Evolutionary conservation across 2,888 invertebrate species (phyloP).

Genomic region (Pediacus dermestoides): DNA sequence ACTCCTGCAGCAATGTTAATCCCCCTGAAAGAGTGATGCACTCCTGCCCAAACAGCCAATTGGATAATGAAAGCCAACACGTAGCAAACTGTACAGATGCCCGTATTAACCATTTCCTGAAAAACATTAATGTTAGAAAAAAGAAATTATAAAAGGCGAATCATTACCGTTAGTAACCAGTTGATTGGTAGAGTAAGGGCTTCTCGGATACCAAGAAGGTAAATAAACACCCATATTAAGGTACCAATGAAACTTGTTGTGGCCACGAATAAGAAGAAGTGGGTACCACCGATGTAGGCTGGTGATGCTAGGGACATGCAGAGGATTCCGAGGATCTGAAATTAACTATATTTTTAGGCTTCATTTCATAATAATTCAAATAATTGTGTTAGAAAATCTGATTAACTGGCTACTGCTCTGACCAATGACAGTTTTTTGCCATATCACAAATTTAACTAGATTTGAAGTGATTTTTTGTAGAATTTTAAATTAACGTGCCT

Average conservation of each 20-base stretch:
- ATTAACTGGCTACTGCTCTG: too few species aligned
- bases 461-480: too few species aligned
- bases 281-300: constrained; percentile 58
- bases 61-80: constrained; percentile 78
- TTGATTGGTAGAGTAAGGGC: constrained; percentile 75
- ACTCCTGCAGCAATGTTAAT: constrained; percentile 76
- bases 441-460: too few species aligned
- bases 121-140: constrained; percentile 36
- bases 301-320: constrained; percentile 82
- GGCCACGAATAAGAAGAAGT: constrained; percentile 83
- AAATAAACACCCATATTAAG: constrained; percentile 76
- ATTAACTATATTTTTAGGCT: too few species aligned
- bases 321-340: constrained; percentile 77
- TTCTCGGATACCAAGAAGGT: constrained; percentile 75
- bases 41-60: constrained; percentile 60
- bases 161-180: constrained; percentile 80
- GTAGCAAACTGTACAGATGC: constrained; percentile 66
- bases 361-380: constrained; percentile 1
- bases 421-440: too few species aligned
- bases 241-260: constrained; percentile 79
- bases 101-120: constrained; percentile 79
- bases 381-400: background rate
- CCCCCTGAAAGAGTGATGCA: constrained; percentile 41
- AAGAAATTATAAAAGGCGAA: too few species aligned
- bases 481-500: too few species aligned